A percentile compares a stretch with the other conserved stretches of the same genome.
Evolutionary conservation across 2,797 vertebrate genomes (phyloP).

Genomic region (Dicrostonyx torquatus): DNA sequence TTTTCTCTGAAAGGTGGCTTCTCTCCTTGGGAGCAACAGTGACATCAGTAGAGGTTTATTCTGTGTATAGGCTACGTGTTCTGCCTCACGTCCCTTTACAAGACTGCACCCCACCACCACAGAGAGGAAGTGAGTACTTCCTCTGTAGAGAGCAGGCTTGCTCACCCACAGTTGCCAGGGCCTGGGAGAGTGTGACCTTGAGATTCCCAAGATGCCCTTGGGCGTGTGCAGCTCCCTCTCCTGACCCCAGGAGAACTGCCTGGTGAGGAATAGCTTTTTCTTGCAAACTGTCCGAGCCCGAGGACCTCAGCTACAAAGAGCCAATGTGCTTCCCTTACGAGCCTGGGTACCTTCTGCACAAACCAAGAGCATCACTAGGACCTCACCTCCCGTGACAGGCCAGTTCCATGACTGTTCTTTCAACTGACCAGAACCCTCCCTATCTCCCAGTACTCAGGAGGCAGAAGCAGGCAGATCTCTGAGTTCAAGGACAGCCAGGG

Average conservation of each 20-base stretch:
- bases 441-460: background rate
- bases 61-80: background rate
- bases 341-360: background rate
- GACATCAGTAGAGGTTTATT: background rate
- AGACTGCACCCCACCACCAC: background rate
- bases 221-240: background rate
- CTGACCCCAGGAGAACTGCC: background rate
- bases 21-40: background rate
- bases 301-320: background rate
- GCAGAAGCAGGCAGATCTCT: background rate
- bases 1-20: background rate
- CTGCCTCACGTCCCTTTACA: background rate
- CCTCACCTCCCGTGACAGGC: background rate
- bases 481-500: background rate
- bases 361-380: background rate
- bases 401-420: background rate
- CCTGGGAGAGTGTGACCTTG: background rate
- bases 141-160: background rate
- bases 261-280: background rate
- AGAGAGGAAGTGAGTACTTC: conserved; percentile 54
- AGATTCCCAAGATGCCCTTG: background rate
- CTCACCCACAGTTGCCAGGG: background rate
- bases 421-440: background rate
- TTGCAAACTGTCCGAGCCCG: background rate
- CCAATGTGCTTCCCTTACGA: background rate